Conservation (phyloP, 2,113 vertebrate species). For the Labeo rohita region DNA sequence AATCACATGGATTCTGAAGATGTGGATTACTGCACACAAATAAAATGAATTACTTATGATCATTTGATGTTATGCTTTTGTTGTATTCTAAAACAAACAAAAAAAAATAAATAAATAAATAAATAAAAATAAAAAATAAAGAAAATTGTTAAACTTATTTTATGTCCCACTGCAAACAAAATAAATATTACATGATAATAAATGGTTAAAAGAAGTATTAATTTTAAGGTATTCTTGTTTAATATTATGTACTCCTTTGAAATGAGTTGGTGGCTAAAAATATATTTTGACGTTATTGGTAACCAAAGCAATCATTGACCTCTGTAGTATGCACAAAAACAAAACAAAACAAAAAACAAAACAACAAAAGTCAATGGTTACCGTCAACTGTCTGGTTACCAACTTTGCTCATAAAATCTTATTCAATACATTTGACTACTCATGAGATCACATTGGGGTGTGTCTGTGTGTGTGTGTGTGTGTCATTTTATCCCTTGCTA, state of each 20-base stretch:
- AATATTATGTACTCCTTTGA: too few relatives aligned
- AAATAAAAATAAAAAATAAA: too few relatives aligned
- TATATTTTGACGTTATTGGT: not conserved
- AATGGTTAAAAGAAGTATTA: too few relatives aligned
- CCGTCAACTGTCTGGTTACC: not conserved
- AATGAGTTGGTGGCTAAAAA: too few relatives aligned
- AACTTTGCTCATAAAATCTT: not conserved
- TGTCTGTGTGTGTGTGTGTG: slow-evolving; percentile 43
- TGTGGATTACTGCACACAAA: not conserved
- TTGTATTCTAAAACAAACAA: not conserved
- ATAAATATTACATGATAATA: too few relatives aligned
- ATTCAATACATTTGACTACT: not conserved
- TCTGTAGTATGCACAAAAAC: not conserved
- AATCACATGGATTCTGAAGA: not conserved
- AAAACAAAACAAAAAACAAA: not conserved
- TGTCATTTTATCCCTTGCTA: not conserved
- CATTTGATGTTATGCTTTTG: not conserved
- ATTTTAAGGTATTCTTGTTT: too few relatives aligned
- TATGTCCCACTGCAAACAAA: too few relatives aligned
- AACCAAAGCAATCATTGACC: not conserved
- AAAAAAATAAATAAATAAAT: too few relatives aligned
- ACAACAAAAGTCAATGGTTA: not conserved
- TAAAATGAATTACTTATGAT: not conserved
- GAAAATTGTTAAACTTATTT: too few relatives aligned
- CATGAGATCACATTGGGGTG: not conserved